These are phyloP conservation scores for Sphaeramia orbicularis DNA, from an alignment of 2,797 vertebrate genomes.

Conservation along the genomic window DNA sequence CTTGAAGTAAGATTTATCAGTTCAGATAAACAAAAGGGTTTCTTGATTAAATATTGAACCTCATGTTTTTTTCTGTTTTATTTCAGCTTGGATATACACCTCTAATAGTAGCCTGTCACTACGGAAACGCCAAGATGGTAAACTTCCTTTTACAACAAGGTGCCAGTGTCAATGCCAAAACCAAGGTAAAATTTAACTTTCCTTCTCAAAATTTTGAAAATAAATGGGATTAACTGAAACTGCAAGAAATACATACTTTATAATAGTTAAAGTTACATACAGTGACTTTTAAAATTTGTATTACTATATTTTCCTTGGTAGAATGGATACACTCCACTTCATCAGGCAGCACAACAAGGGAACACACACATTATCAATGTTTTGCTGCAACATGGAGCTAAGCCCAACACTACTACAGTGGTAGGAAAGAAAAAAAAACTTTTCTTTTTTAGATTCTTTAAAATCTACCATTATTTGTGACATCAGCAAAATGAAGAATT, in stretches of 20 bases:
- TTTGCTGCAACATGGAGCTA: constrained; percentile 93
- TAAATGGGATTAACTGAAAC: neutral
- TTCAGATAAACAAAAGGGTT: too few relatives aligned
- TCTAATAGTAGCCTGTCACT: constrained; percentile 97
- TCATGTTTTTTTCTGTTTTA: neutral
- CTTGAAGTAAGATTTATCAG: too few relatives aligned
- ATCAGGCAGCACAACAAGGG: constrained; percentile 96
- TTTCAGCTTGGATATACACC: constrained; percentile 95
- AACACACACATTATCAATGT: constrained; percentile 86
- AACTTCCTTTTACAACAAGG: constrained; percentile 94
- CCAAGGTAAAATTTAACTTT: constrained; percentile 87
- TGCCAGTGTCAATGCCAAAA: constrained; percentile 90
- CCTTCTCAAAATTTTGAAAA: neutral
- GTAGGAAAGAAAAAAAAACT: constrained; percentile 80
- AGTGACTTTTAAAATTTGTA: neutral
- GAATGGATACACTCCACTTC: constrained; percentile 96
- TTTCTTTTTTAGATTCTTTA: neutral
- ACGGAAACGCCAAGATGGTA: constrained; percentile 97
- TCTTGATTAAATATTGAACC: too few relatives aligned
- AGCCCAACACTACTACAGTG: constrained; percentile 92
- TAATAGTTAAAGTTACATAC: neutral
- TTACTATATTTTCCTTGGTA: constrained; percentile 46
- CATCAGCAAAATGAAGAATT: neutral
- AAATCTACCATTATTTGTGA: neutral
- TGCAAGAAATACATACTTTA: neutral